phyloP scores from a whole-genome alignment of 2,113 vertebrate genomes.

The Neolamprologus hecqui region DNA sequence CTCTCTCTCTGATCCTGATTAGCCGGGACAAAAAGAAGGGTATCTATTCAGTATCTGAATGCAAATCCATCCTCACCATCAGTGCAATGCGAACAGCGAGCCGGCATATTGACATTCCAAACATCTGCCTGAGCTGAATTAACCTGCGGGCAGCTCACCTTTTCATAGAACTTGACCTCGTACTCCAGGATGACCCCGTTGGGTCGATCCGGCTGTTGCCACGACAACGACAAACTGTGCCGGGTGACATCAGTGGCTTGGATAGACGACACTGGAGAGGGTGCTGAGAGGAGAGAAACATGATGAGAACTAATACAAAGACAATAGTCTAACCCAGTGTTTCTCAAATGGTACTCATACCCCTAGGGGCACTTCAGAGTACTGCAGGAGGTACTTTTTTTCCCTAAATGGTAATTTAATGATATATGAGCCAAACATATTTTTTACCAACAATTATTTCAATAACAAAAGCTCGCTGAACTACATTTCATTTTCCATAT shows the following conservation, averaged over 20 bases:
- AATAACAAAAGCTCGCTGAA: not conserved
- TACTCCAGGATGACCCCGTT: constrained; percentile 98
- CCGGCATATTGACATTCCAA: constrained; percentile 22
- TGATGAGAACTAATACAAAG: not conserved
- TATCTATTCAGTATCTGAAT: constrained; percentile 14
- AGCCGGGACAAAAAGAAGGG: constrained; percentile 8
- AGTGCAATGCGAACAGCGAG: not conserved
- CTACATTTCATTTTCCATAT: not conserved
- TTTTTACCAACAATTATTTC: not conserved
- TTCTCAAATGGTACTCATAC: not conserved
- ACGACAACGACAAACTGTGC: constrained; percentile 87
- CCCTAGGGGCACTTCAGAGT: not conserved
- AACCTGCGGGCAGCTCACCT: constrained; percentile 75
- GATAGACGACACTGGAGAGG: constrained; percentile 87
- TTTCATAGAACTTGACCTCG: constrained; percentile 98
- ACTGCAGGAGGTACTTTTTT: not conserved
- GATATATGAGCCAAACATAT: not conserved
- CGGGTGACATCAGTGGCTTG: constrained; percentile 93
- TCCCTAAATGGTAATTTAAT: not conserved
- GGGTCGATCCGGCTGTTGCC: constrained; percentile 92
- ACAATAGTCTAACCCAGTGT: not conserved
- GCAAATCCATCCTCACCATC: constrained; percentile 4
- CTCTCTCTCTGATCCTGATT: constrained; percentile 92
- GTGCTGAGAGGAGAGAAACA: constrained; percentile 70
- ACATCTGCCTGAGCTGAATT: not conserved